Conservation (phyloP, 2,797 vertebrate genomes). For the Hipposideros larvatus region DNA sequence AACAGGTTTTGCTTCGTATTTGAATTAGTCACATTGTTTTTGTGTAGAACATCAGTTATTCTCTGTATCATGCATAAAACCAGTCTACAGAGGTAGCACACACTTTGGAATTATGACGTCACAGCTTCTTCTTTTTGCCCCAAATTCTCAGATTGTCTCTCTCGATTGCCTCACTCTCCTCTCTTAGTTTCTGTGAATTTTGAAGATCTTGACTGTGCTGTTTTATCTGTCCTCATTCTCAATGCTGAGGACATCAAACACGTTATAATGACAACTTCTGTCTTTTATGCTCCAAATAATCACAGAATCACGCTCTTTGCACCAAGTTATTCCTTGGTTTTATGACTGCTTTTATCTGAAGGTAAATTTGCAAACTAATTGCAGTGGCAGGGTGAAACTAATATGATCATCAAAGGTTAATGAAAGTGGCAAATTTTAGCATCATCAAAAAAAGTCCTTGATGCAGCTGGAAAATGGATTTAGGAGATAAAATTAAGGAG, state of each 20-base stretch:
- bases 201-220: background rate
- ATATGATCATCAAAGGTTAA: constrained; percentile 53
- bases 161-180: background rate
- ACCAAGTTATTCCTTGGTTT: constrained; percentile 58
- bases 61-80: background rate
- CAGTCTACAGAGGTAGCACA: background rate
- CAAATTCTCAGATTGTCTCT: background rate
- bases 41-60: background rate
- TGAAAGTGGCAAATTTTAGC: constrained; percentile 58
- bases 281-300: constrained; percentile 59
- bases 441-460: background rate
- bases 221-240: background rate
- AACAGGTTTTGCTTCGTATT: background rate
- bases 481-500: constrained; percentile 36
- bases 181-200: background rate
- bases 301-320: background rate
- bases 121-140: background rate
- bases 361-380: constrained; percentile 65
- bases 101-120: background rate
- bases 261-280: constrained; percentile 13
- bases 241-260: background rate
- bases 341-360: constrained; percentile 53
- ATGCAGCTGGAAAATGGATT: constrained; percentile 8
- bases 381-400: constrained; percentile 47
- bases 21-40: background rate